Conservation (phyloP, 2,888 invertebrate genomes). For the Diploptera punctata region DNA sequence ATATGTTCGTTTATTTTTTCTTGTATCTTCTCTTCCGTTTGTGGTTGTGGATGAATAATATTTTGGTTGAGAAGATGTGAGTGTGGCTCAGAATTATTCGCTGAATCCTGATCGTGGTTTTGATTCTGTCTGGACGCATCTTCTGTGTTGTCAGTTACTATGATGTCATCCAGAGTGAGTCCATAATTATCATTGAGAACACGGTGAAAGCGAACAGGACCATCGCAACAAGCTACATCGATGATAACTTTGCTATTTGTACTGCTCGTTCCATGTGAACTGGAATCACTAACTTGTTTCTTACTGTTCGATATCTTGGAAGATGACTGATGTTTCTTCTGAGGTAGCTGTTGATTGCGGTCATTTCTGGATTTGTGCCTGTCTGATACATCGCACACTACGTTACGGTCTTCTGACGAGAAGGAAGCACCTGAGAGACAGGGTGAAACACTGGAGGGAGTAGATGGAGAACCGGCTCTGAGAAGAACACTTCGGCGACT, state of each 20-base stretch:
- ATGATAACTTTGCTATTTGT: constrained; percentile 65
- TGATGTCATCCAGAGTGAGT: constrained; percentile 49
- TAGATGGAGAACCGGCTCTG: constrained; percentile 20
- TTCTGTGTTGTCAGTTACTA: constrained; percentile 35
- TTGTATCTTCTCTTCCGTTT: neutral
- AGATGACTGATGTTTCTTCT: constrained; percentile 2
- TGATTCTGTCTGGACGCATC: neutral
- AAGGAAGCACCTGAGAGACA: constrained; percentile 33
- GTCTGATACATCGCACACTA: neutral
- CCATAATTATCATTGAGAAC: constrained; percentile 85
- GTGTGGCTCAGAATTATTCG: neutral
- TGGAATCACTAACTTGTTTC: neutral
- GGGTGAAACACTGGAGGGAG: constrained; percentile 34
- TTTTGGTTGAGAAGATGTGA: too few species aligned
- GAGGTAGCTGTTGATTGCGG: neutral
- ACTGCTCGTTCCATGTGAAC: constrained; percentile 33
- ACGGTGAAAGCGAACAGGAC: constrained; percentile 85
- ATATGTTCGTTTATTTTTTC: too few species aligned
- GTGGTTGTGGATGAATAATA: neutral
- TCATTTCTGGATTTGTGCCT: neutral
- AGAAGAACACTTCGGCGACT: constrained; percentile 34
- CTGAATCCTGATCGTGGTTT: neutral
- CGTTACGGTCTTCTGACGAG: constrained; percentile 23
- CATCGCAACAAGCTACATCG: constrained; percentile 92
- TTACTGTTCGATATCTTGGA: neutral